Percentiles rank a stretch among this genome's conserved stretches.
Evolutionary conservation across 2,888 invertebrate genomes (phyloP).

Genomic region (Sarcophaga subvicina): DNA sequence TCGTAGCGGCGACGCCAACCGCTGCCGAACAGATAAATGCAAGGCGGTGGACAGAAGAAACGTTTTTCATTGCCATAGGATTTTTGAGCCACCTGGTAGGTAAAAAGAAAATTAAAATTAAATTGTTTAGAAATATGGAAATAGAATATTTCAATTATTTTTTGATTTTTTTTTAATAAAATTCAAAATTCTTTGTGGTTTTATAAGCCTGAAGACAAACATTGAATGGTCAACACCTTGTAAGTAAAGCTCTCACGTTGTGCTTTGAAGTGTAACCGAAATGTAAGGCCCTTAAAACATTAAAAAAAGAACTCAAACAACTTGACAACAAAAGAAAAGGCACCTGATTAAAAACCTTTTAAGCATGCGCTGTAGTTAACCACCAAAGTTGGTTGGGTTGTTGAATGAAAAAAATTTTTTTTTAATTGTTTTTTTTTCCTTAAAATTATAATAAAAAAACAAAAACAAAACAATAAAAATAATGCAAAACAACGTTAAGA

Average conservation of each 20-base stretch:
- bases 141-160: too few species aligned
- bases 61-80: slow-evolving; percentile 99
- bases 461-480: slow-evolving; percentile 20
- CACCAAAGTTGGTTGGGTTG: slow-evolving; percentile 44
- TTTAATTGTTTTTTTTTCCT: slow-evolving; percentile 41
- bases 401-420: neutral
- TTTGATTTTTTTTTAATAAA: too few species aligned
- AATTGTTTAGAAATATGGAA: too few species aligned
- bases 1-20: slow-evolving; percentile 98
- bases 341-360: slow-evolving; percentile 69
- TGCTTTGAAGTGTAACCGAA: slow-evolving; percentile 63
- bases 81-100: slow-evolving; percentile 94
- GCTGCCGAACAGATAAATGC: slow-evolving; percentile 98
- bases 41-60: slow-evolving; percentile 99
- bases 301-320: slow-evolving; percentile 12
- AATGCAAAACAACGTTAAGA: slow-evolving; percentile 48
- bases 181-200: slow-evolving; percentile 54
- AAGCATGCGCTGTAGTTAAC: slow-evolving; percentile 64
- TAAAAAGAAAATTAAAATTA: slow-evolving; percentile 4
- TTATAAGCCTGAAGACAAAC: slow-evolving; percentile 36
- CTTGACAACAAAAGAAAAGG: slow-evolving; percentile 21
- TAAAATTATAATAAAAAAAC: too few species aligned
- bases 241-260: slow-evolving; percentile 57
- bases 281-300: neutral
- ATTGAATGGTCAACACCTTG: slow-evolving; percentile 33